Base-by-base conservation (phyloP, 2,888 invertebrate genomes). In the Agrochola lychnidis region DNA sequence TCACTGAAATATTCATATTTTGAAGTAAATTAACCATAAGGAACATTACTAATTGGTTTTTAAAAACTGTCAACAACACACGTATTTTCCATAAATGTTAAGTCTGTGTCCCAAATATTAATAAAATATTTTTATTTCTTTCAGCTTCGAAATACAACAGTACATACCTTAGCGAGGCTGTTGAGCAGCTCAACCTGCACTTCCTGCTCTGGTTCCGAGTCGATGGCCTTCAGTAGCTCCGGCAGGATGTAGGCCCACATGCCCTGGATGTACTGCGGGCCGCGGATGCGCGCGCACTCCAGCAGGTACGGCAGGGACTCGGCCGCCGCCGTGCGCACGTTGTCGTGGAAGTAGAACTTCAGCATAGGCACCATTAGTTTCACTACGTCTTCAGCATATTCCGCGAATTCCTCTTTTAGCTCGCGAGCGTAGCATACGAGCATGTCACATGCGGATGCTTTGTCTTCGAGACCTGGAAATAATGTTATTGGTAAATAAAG, bases 361-460 rank as follows among this genome's bases (percentile, higher is more conserved):
- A 99, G 97, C 97, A 99, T 98, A 0, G 98, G 98, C 82, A 98
- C 98, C 98, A 98, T 98, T 62, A 98, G 97, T 90, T 98, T 98
- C 0, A 98, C 98, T 3, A 98, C 96, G 96, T 98, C 91, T 95
- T 97, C 90, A 92, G 98, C 97, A 83, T 97, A 97, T 79, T 96
- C 96, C 0, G 96, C 95, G 83, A 97, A 97, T 5, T 98, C 98
- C 90, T 99, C 99, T 92, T 99, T 99, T 76, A 99, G 97, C 94
- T 99, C 99, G 48, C 99, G 97, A 0, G 99, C 99, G 92, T 99
- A 99, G 93, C 99, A 99, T 16, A 99, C 99, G 75, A 99, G 96
- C 99, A 99, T 99, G 94, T 99, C 99, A 93, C 99, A 99, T 0
- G 99, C 99, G 2, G 99, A 99, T 0, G 99, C 99, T 93, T 99